phyloP scores from a whole-genome alignment of 2,888 invertebrate genomes.

The Phengaris alcon region DNA sequence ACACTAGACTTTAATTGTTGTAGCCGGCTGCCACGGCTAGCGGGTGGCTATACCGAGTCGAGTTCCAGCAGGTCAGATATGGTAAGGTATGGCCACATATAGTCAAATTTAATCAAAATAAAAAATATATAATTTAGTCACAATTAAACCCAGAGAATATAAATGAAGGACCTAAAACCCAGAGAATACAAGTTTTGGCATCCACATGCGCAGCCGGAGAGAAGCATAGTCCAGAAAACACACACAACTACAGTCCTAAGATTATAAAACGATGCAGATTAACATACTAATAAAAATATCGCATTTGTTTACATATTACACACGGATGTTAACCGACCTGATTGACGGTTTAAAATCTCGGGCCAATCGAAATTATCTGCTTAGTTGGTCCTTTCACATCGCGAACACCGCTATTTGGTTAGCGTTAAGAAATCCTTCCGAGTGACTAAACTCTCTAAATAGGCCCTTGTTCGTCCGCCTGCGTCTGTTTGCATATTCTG shows the following conservation, averaged over 20 bases:
- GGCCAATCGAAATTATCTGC: slow-evolving; percentile 73
- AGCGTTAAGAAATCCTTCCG: slow-evolving; percentile 78
- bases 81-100: too few relatives aligned
- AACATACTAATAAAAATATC: slow-evolving; percentile 2
- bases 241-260: background rate
- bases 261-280: background rate
- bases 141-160: too few relatives aligned
- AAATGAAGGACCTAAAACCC: too few relatives aligned
- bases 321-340: slow-evolving; percentile 46
- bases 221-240: background rate
- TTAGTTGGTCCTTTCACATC: slow-evolving; percentile 68
- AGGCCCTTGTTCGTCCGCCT: slow-evolving; percentile 61
- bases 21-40: background rate
- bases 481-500: slow-evolving; percentile 66
- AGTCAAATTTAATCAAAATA: too few relatives aligned
- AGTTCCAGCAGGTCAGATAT: background rate
- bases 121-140: too few relatives aligned
- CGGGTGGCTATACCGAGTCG: background rate
- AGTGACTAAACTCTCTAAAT: slow-evolving; percentile 65
- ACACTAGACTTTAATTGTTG: slow-evolving; percentile 29
- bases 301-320: slow-evolving; percentile 25
- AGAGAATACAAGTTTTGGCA: too few relatives aligned
- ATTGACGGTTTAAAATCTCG: slow-evolving; percentile 66
- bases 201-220: background rate
- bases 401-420: slow-evolving; percentile 71